These are phyloP conservation scores for Calonectris borealis DNA, from an alignment of 2,113 vertebrate genomes.

Conservation along the genomic window DNA sequence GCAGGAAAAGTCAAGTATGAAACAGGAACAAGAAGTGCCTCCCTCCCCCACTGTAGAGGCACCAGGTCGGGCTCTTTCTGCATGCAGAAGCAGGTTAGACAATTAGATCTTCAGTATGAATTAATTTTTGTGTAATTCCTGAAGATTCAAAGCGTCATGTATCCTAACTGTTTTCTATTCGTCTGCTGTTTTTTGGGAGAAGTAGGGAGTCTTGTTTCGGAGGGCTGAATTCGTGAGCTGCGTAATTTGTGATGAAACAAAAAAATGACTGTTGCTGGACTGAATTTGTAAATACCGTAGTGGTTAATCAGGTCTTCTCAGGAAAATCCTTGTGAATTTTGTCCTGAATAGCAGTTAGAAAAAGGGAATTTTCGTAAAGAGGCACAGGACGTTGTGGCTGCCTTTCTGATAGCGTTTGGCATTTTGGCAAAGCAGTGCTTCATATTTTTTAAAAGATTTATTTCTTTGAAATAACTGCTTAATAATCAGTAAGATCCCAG, in stretches of 20 bases:
- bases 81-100: slow-evolving; percentile 61
- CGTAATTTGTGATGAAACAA: not conserved
- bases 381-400: not conserved
- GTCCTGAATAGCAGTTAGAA: not conserved
- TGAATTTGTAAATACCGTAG: not conserved
- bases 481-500: not conserved
- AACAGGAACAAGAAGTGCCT: slow-evolving; percentile 62
- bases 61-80: slow-evolving; percentile 42
- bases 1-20: slow-evolving; percentile 48
- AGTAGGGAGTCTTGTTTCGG: not conserved
- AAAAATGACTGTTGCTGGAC: not conserved
- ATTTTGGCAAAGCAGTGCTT: not conserved
- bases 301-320: not conserved
- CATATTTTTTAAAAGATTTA: not conserved
- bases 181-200: not conserved
- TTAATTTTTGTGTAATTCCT: not conserved
- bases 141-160: not conserved
- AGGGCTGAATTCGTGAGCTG: not conserved
- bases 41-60: slow-evolving; percentile 6
- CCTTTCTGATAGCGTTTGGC: not conserved
- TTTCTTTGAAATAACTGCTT: not conserved
- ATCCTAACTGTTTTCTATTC: not conserved
- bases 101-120: slow-evolving; percentile 8
- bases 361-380: not conserved
- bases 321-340: not conserved